Evolutionary conservation across 2,888 invertebrate species (phyloP).

Genomic region (Amaurobius ferox): DNA sequence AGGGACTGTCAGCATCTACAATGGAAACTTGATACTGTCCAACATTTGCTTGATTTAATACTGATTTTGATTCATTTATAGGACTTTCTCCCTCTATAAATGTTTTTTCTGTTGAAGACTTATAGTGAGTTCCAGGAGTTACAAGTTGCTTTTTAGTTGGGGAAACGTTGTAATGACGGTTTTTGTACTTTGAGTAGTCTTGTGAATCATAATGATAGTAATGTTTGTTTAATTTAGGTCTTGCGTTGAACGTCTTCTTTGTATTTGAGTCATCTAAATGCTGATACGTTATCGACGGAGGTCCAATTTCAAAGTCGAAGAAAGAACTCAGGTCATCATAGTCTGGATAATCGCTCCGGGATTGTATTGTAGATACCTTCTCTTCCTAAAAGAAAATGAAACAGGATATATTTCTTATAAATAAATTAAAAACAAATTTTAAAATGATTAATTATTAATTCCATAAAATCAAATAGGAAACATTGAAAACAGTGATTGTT

Average conservation of each 20-base stretch:
- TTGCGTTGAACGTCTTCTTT: neutral
- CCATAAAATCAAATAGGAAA: too few relatives aligned
- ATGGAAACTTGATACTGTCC: conserved; percentile 58
- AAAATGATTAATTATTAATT: too few relatives aligned
- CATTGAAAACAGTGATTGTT: too few relatives aligned
- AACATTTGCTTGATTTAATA: conserved; percentile 10
- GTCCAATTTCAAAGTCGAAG: conserved; percentile 57
- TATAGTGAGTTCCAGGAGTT: conserved; percentile 60
- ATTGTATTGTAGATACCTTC: conserved; percentile 6
- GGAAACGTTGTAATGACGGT: neutral
- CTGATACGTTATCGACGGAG: neutral
- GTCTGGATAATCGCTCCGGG: conserved; percentile 49
- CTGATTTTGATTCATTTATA: conserved; percentile 13
- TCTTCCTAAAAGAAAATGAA: conserved; percentile 8
- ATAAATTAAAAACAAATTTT: too few relatives aligned
- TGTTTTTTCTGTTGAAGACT: conserved; percentile 21
- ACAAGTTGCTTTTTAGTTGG: conserved; percentile 13
- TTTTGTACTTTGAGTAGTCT: neutral
- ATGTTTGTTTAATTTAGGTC: conserved; percentile 19
- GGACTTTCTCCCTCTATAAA: neutral
- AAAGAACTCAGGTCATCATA: conserved; percentile 50
- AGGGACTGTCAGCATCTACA: conserved; percentile 47
- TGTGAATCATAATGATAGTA: conserved; percentile 46
- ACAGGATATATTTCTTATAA: too few relatives aligned
- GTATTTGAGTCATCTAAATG: neutral